Evolutionary conservation across 1,140 invertebrate species (phyloP), one percentile per base, ranked within the genome.

Genomic region (Eubasilissa regina): DNA sequence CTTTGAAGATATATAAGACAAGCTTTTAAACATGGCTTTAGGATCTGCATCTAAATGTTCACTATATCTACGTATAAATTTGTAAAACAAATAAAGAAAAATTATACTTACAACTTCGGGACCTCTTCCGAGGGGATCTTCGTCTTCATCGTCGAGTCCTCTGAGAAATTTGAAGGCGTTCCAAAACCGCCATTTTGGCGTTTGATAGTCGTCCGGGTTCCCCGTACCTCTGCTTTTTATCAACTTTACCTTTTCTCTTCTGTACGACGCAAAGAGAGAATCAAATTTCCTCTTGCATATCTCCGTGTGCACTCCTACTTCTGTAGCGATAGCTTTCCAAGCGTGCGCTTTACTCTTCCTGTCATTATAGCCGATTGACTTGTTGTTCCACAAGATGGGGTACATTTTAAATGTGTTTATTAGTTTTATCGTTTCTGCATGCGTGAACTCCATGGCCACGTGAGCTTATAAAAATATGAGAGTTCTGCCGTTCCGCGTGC

Each of bases 161-260:
- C 81, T 77, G 35, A 78, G 17, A 44, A 83, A 83, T 53, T 76
- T 83, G 25, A 83, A 78, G 0, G 72, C 78, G 47, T 83, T 83
- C 81, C 81, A 83, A 72, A 75, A 83, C 21, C 76, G 78, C 81
- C 81, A 83, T 35, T 48, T 80, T n/a, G 81, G 79, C n/a, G 44
- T 13, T 4, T 53, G 13, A 10, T 79, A 25, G 47, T 77, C 66
- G 35, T 74, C 56, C 4, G 75, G 76, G 35, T 80, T 56, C 12
- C 72, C 81, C 0, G 58, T 66, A 0, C 13, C 45, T 21, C 62
- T 77, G 56, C 79, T 83, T n/a, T 79, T 77, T 1, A 76, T 44
- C 13, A 83, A 60, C 17, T 74, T 80, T 0, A 25, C 15, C 45
- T 80, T 80, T 58, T 80, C 75, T n/a, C 81, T 35, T 19, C 81